Percentiles rank a stretch among this genome's conserved stretches.
phyloP scores from a whole-genome alignment of 2,888 invertebrate species.

The Drosophila buzzatii region DNA sequence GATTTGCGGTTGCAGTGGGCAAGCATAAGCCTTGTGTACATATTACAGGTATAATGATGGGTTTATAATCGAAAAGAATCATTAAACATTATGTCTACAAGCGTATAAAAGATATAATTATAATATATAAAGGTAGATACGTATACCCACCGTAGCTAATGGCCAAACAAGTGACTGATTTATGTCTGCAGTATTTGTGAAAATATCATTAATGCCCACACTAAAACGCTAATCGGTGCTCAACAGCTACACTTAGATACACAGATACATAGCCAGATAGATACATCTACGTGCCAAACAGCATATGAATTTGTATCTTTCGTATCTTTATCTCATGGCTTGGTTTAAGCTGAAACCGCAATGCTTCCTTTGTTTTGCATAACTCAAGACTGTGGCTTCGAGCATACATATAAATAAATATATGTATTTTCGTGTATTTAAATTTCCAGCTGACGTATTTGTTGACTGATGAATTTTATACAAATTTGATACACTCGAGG shows the following conservation, averaged over 20 bases:
- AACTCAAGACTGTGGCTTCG: slow-evolving; percentile 59
- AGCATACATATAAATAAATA: slow-evolving; percentile 12
- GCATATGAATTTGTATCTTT: slow-evolving; percentile 34
- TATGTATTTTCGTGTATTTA: slow-evolving; percentile 3
- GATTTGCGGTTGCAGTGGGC: slow-evolving; percentile 38
- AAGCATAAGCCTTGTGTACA: slow-evolving; percentile 26
- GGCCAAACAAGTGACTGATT: slow-evolving; percentile 61
- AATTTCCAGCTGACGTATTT: slow-evolving; percentile 70
- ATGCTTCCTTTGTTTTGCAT: slow-evolving; percentile 75
- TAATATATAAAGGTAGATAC: slow-evolving; percentile 32
- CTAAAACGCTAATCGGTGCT: slow-evolving; percentile 72
- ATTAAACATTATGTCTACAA: slow-evolving; percentile 57
- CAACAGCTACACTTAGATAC: slow-evolving; percentile 44
- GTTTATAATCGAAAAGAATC: slow-evolving; percentile 35
- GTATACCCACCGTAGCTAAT: slow-evolving; percentile 46
- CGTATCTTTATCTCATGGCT: slow-evolving; percentile 33
- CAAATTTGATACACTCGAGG: slow-evolving; percentile 80
- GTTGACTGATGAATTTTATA: slow-evolving; percentile 78
- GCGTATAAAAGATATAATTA: slow-evolving; percentile 51
- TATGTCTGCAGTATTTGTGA: slow-evolving; percentile 45
- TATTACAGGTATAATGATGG: slow-evolving; percentile 21
- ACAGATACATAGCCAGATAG: slow-evolving; percentile 16
- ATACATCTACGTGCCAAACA: slow-evolving; percentile 8
- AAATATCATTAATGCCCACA: slow-evolving; percentile 64
- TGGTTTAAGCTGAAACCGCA: slow-evolving; percentile 41